Base-by-base conservation (phyloP, 2,113 vertebrate genomes). In the Macaca mulatta region DNA sequence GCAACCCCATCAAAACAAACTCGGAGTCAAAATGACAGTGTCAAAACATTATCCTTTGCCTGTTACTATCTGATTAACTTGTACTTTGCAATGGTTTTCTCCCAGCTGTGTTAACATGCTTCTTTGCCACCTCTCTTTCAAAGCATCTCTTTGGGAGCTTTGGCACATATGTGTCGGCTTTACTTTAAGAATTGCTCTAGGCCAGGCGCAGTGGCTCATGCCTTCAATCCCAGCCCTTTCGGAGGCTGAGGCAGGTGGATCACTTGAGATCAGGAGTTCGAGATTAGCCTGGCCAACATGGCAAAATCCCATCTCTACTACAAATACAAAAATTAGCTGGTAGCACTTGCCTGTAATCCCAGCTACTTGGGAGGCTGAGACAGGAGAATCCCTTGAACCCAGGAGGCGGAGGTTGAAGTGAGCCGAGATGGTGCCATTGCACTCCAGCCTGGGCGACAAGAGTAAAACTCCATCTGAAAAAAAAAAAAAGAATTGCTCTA, bases 1-100 rank as follows among this genome's bases (percentile, higher is more conserved):
- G 88, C 79, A 92, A 48, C 48, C 57, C 50, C 78, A 88, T 79
- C 67, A 67, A 95, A 95, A 97, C 69, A 94, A 97, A 95, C 50
- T 92, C 75, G 12, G 69, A 40, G 75, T 59, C 70, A 85, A 90
- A 94, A 90, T 81, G 84, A 97, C 75, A 43, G 27, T 81, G 32
- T 55, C 50, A 81, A 94, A 93, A 96, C 43, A 79, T 38, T 74
- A 10, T 86, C 10, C 79, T 92, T 93, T 92, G 45, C 48, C 55
- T 85, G 23, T 95, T 93, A 96, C n/a, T 86, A 1, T 87, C 69
- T 90, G 55, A 94, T 96, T 96, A 82, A 89, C 17, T 86, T 25
- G 10, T 25, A 18, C 52, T 83, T 38, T 86, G 83, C 38, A 13
- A 80, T 75, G 55, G n/a, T 48, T 96, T 95, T 91, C 32, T 94